Conservation (phyloP, 2,797 vertebrate genomes). For the Hoplostethus atlanticus region DNA sequence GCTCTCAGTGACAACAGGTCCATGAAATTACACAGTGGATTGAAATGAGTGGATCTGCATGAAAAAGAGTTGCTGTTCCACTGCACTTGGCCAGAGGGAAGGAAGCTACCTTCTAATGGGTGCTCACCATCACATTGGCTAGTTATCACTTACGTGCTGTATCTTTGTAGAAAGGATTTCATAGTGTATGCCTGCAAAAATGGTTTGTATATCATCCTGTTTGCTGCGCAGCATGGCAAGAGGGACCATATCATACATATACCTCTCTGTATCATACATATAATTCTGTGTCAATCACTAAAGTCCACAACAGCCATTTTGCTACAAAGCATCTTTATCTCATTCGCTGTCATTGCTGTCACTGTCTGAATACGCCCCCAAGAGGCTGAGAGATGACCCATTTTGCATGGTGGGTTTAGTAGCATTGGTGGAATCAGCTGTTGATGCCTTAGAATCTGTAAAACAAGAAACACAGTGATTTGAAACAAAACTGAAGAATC, state of each 20-base stretch:
- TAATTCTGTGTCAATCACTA: not conserved
- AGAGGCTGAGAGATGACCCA: conserved; percentile 88
- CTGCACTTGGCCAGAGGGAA: conserved; percentile 2
- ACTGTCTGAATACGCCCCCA: conserved; percentile 92
- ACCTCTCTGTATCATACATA: not conserved
- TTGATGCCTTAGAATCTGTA: conserved; percentile 61
- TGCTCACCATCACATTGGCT: not conserved
- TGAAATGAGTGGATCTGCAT: not conserved
- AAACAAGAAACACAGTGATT: conserved; percentile 14
- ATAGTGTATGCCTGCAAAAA: not conserved
- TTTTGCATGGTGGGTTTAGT: conserved; percentile 58
- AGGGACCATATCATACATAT: not conserved
- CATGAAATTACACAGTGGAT: not conserved
- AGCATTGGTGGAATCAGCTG: conserved; percentile 4
- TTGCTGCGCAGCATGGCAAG: conserved; percentile 8
- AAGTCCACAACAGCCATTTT: not conserved
- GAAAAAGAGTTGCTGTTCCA: not conserved
- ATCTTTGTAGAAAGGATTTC: not conserved
- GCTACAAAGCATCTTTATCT: conserved; percentile 8
- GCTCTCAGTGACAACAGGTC: not conserved
- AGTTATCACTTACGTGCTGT: not conserved
- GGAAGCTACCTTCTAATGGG: not conserved
- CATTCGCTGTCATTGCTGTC: conserved; percentile 86
- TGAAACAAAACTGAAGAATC: not conserved
- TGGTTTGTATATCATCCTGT: not conserved